Conservation (phyloP, 1,140 invertebrate species). For the Whitmania pigra region DNA sequence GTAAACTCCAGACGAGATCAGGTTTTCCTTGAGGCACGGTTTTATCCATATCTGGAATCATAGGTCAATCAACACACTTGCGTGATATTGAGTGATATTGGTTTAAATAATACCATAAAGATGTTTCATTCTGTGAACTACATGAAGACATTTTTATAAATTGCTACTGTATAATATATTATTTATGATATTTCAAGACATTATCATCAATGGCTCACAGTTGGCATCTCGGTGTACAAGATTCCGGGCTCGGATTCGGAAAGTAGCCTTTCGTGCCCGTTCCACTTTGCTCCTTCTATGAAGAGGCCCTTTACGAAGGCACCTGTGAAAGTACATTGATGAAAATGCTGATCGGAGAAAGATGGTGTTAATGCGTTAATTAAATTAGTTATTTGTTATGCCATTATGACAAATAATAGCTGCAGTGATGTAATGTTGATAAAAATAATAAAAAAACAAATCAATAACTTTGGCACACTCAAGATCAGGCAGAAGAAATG, state of each 20-base stretch:
- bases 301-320: conserved; percentile 45
- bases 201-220: conserved; percentile 44
- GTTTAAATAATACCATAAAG: too few relatives aligned
- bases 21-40: conserved; percentile 38
- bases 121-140: too few relatives aligned
- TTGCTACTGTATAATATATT: too few relatives aligned
- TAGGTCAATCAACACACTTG: not conserved
- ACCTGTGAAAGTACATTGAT: conserved; percentile 32
- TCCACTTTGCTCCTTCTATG: conserved; percentile 47
- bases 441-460: not conserved
- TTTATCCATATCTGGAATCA: conserved; percentile 20
- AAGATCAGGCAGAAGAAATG: not conserved
- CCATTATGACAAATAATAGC: not conserved
- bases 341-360: not conserved
- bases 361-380: not conserved
- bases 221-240: conserved; percentile 64
- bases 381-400: not conserved
- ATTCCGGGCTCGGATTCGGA: conserved; percentile 70
- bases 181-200: not conserved
- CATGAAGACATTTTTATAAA: too few relatives aligned
- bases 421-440: not conserved
- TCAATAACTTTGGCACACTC: conserved; percentile 8
- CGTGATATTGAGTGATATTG: not conserved
- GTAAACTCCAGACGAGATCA: conserved; percentile 54
- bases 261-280: conserved; percentile 45